A percentile compares a stretch with the other conserved stretches of the same genome.
Conservation (phyloP, 2,113 vertebrate species). For the Eidolon helvum region DNA sequence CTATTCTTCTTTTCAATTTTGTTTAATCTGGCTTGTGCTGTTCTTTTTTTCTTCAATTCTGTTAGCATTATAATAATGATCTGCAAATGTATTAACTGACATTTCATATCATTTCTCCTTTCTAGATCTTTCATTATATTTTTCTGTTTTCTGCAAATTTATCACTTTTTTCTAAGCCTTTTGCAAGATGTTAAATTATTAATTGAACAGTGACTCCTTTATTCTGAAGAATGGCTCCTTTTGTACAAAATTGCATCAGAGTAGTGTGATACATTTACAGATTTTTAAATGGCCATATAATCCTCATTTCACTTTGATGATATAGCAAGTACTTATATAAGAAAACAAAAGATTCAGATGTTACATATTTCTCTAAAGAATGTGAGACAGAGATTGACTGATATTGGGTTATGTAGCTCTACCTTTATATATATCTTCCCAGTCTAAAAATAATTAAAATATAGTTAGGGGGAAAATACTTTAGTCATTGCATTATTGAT, state of each 20-base stretch:
- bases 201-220: neutral
- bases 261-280: neutral
- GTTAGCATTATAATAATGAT: neutral
- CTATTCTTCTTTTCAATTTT: neutral
- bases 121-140: neutral
- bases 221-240: no score
- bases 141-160: constrained; percentile 10
- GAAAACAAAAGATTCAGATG: neutral
- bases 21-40: neutral
- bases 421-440: neutral
- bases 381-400: neutral
- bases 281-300: neutral
- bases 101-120: neutral
- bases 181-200: constrained; percentile 40
- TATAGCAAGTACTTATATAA: neutral
- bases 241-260: neutral
- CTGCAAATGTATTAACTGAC: neutral
- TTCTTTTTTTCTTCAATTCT: neutral
- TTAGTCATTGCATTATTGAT: neutral
- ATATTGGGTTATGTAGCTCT: neutral
- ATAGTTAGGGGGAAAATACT: neutral
- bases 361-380: neutral
- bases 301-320: neutral
- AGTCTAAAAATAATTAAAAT: neutral
- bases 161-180: neutral